Percentiles rank a stretch among this genome's conserved stretches.
phyloP scores from a whole-genome alignment of 2,113 vertebrate species.

The Microtus richardsoni region DNA sequence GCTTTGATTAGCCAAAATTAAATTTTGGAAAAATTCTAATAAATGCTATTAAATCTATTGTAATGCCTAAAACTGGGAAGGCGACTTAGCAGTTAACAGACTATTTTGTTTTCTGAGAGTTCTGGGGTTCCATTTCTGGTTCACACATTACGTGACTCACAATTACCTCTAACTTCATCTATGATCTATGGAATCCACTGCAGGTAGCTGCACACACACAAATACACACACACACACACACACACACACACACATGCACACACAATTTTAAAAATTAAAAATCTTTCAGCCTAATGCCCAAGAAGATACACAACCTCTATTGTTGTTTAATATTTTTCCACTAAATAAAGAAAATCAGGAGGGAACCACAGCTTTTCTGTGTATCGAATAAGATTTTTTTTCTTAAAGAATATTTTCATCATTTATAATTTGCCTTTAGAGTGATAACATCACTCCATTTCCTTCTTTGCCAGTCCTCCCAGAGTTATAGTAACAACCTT shows the following conservation, averaged over 20 bases:
- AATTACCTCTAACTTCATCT: background rate
- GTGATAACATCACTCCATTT: background rate
- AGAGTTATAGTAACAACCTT: background rate
- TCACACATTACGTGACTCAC: no score
- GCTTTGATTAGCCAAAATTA: background rate
- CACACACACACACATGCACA: background rate
- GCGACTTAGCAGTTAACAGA: background rate
- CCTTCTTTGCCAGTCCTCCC: background rate
- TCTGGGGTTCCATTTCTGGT: background rate
- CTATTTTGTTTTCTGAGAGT: background rate
- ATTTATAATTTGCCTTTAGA: background rate
- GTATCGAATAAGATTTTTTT: background rate
- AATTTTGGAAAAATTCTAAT: background rate
- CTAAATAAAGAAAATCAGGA: conserved; percentile 15
- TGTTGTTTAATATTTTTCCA: background rate
- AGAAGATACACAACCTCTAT: background rate
- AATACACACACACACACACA: background rate
- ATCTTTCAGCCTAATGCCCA: background rate
- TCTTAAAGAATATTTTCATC: background rate
- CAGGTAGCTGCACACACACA: no score
- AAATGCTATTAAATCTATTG: background rate
- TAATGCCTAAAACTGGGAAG: background rate
- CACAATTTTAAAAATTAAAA: background rate
- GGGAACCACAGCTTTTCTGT: background rate
- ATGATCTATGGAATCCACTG: no score